phyloP scores from a whole-genome alignment of 2,113 vertebrate genomes.

The Thunnus maccoyii region DNA sequence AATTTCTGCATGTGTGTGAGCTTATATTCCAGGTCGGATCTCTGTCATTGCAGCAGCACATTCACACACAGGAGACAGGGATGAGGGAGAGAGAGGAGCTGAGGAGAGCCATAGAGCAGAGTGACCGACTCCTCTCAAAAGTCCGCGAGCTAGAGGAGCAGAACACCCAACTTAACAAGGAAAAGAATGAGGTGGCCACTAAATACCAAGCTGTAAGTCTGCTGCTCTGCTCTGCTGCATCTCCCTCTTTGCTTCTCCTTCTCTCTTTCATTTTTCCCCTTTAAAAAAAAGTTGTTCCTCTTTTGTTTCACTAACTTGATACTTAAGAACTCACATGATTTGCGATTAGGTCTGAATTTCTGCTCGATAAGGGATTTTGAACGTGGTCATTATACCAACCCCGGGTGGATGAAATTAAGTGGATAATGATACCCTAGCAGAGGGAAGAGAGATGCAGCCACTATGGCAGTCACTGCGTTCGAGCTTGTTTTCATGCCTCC shows the following conservation, averaged over 20 bases:
- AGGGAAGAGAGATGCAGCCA: conserved; percentile 33
- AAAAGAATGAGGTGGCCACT: conserved; percentile 74
- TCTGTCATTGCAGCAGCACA: conserved; percentile 56
- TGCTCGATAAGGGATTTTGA: conserved; percentile 67
- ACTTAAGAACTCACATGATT: conserved; percentile 30
- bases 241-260: not conserved
- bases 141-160: conserved; percentile 79
- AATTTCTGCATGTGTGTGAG: conserved; percentile 29
- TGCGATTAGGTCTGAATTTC: conserved; percentile 58
- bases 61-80: conserved; percentile 49
- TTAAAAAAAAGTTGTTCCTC: not conserved
- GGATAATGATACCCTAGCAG: conserved; percentile 70
- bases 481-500: conserved; percentile 50
- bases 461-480: conserved; percentile 36
- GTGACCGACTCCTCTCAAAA: conserved; percentile 74
- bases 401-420: conserved; percentile 58
- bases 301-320: conserved; percentile 49
- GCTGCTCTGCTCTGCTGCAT: conserved; percentile 34
- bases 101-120: conserved; percentile 80
- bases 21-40: conserved; percentile 26
- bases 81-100: conserved; percentile 85
- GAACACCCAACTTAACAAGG: conserved; percentile 70
- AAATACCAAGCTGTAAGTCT: conserved; percentile 80
- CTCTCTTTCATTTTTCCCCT: conserved; percentile 6
- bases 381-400: conserved; percentile 59